Evolutionary conservation across 2,797 vertebrate genomes (phyloP), one percentile per base, ranked within the genome.

Genomic region (Sebastes miniatus): DNA sequence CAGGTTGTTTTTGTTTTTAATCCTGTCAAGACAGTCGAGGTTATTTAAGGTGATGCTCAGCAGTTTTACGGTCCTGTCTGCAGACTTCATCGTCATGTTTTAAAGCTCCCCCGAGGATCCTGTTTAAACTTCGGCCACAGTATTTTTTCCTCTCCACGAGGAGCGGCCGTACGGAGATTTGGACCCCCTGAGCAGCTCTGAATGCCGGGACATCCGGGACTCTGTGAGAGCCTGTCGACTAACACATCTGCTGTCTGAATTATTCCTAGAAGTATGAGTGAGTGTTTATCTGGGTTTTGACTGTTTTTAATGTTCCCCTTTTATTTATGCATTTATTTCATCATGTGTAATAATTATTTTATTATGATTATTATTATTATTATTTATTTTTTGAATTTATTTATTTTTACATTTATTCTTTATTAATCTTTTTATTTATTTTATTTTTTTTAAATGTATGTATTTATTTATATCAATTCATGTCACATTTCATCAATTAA

Each of bases 181-280:
- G 11, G 39, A 74, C 47, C 72, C 59, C 14, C 29, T 3, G 20
- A 14, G 24, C 4, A 12, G 52, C 50, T 25, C 52, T 27, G 59
- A 47, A 29, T 22, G 0, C 29, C 13, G 36, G 52, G 31, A 79
- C 78, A 27, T 34, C 1, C n/a, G 22, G 47, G 54, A 68, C 68
- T 16, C 43, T 18, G 43, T 47, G 43, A 47, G 16, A 50, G 5
- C 13, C 64, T 56, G 20, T 18, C 32, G 4, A 65, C 70, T 63
- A 62, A 56, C 2, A 73, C 62, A 83, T 69, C 86, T 85, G 80
- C 75, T 70, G 34, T 24, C 63, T 32, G 59, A 63, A 32, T 85
- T 10, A 68, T 20, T 4, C 16, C 14, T 13, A 22, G 8, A 50
- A 32, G 65, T 27, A 32, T 67, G 7, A 58, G 29, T 36, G 39